These are phyloP conservation scores for Heliocidaris erythrogramma DNA, from an alignment of 35 echinoderm and acorn worm species.

Conservation along the genomic window DNA sequence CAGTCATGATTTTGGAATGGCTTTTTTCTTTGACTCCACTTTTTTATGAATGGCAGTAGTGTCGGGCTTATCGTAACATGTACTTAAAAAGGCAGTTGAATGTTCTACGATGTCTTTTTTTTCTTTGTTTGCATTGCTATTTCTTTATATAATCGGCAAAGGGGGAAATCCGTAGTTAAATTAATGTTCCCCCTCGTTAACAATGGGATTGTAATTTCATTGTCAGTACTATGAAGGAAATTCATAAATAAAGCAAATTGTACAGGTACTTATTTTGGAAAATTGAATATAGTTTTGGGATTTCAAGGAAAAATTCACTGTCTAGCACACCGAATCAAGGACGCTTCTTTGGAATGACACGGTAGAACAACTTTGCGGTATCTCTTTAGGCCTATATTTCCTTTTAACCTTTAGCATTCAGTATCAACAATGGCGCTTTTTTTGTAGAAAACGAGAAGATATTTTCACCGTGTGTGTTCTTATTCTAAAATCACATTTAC, in stretches of 20 bases:
- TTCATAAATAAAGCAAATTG: neutral
- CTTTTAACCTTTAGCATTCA: neutral
- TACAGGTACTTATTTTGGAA: neutral
- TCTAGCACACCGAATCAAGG: neutral
- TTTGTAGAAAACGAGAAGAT: neutral
- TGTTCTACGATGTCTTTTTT: neutral
- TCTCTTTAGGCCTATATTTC: neutral
- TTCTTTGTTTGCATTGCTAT: no score
- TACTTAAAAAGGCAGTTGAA: neutral
- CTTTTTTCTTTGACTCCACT: neutral
- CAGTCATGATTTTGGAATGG: neutral
- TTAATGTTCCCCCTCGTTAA: no score
- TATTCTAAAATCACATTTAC: neutral
- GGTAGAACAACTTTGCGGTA: neutral
- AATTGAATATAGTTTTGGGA: neutral
- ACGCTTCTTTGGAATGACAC: neutral
- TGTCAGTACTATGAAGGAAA: neutral
- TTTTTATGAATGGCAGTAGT: neutral
- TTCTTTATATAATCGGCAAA: no score
- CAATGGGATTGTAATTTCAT: neutral
- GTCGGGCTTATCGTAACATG: neutral
- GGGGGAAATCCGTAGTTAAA: no score
- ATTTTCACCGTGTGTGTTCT: constrained; percentile 1
- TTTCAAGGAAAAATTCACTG: neutral
- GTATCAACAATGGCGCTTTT: neutral